Conservation (phyloP, 2,888 invertebrate genomes). For the Pterostichus madidus region DNA sequence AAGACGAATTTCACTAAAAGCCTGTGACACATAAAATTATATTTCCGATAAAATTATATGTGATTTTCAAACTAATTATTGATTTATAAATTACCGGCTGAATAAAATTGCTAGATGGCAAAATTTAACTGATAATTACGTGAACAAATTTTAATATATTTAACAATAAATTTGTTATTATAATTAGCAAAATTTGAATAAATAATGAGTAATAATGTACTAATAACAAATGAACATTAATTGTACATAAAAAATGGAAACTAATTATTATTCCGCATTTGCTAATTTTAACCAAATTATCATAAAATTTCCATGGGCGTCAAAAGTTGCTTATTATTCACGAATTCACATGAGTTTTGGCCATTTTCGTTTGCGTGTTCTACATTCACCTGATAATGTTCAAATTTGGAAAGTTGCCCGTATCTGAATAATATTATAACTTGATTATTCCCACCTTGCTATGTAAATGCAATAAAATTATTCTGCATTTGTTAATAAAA, state of each 20-base stretch:
- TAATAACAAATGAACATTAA: slow-evolving; percentile 9
- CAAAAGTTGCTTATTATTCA: slow-evolving; percentile 37
- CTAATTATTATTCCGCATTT: background rate
- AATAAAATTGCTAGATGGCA: no score
- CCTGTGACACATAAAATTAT: no score
- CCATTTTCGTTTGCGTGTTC: slow-evolving; percentile 23
- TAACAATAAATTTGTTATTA: no score
- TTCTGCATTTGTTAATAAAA: slow-evolving; percentile 11
- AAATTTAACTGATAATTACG: no score
- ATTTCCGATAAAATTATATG: no score
- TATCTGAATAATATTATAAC: slow-evolving; percentile 21
- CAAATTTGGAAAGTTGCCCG: slow-evolving; percentile 42
- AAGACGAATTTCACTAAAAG: no score
- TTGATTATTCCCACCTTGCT: background rate
- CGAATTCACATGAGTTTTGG: slow-evolving; percentile 37
- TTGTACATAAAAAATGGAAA: background rate
- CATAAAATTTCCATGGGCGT: slow-evolving; percentile 25
- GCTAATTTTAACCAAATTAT: slow-evolving; percentile 19
- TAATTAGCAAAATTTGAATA: no score
- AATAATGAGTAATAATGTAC: background rate
- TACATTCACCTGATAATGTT: slow-evolving; percentile 28
- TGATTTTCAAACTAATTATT: no score
- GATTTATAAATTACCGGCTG: no score
- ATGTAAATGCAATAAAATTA: background rate
- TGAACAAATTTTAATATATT: no score